Evolutionary conservation across 1,140 invertebrate genomes (phyloP), one percentile per base, ranked within the genome.

Genomic region (Micrasema longulum): DNA sequence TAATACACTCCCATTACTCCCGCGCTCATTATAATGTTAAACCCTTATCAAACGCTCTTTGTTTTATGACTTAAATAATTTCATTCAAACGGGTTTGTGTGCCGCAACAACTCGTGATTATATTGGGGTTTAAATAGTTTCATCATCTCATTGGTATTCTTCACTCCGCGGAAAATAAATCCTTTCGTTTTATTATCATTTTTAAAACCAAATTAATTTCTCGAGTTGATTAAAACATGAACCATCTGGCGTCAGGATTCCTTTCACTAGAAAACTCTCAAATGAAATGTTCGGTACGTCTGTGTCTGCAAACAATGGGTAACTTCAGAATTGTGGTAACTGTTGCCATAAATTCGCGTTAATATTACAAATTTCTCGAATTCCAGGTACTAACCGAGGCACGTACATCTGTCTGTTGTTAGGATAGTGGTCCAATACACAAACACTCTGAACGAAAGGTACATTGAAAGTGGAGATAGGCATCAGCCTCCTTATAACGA

Each of bases 351-450:
- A 57, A 50, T 18, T 50, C 18, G 47, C 22, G 47, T 50, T 16
- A 26, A 31, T 57, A 35, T 36, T 7, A 57, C 23, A 57, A 57
- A 57, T 57, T 57, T 35, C 53, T 3, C 31, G 18, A 57, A 57
- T 57, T 57, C 26, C 53, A 57, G n/a, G 23, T 57, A 52, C n/a
- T n/a, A n/a, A n/a, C 48, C 16, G 48, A 57, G 26, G 31, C 53
- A 31, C n/a, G 14, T 62, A 62, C 16, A 16, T 41, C 31, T 62
- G 36, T 43, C 22, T 43, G 23, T 62, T 62, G 18, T 43, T 62
- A 41, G 57, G n/a, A n/a, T n/a, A n/a, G n/a, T n/a, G n/a, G n/a
- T n/a, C n/a, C n/a, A n/a, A n/a, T n/a, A n/a, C n/a, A n/a, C n/a
- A n/a, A n/a, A n/a, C n/a, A n/a, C n/a, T n/a, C n/a, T 62, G 12